Conservation (phyloP, 2,797 vertebrate genomes). For the Sebastes oblongus region DNA sequence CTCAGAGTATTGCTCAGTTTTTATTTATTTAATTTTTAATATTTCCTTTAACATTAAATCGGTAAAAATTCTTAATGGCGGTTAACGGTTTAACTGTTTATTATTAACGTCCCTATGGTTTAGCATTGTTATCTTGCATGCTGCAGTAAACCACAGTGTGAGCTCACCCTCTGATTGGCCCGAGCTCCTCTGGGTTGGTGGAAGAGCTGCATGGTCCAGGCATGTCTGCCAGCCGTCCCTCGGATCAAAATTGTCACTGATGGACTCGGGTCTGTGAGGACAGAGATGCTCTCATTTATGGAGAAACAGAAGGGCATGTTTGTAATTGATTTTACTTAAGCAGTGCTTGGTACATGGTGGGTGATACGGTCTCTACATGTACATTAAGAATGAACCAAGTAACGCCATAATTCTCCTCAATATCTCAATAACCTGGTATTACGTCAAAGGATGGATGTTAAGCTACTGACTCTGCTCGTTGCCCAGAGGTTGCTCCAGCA, state of each 20-base stretch:
- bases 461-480: constrained; percentile 92
- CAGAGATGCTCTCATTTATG: background rate
- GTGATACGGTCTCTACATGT: background rate
- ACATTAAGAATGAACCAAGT: background rate
- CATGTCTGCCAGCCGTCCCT: constrained; percentile 94
- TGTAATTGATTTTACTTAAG: background rate
- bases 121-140: background rate
- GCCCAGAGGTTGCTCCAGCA: constrained; percentile 95
- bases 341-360: background rate
- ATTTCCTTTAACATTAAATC: too few relatives aligned
- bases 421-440: background rate
- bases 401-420: background rate
- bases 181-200: constrained; percentile 94
- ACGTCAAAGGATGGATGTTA: background rate
- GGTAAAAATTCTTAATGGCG: too few relatives aligned
- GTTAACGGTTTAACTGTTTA: too few relatives aligned
- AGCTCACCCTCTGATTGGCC: constrained; percentile 92
- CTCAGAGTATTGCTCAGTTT: too few relatives aligned
- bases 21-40: too few relatives aligned
- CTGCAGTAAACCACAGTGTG: background rate
- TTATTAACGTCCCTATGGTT: background rate
- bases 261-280: constrained; percentile 88
- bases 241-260: constrained; percentile 93
- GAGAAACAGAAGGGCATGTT: background rate
- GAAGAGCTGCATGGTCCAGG: constrained; percentile 96